Evolutionary conservation across 2,888 invertebrate genomes (phyloP), one percentile per base, ranked within the genome.

Genomic region (Schrankia costaestrigalis): DNA sequence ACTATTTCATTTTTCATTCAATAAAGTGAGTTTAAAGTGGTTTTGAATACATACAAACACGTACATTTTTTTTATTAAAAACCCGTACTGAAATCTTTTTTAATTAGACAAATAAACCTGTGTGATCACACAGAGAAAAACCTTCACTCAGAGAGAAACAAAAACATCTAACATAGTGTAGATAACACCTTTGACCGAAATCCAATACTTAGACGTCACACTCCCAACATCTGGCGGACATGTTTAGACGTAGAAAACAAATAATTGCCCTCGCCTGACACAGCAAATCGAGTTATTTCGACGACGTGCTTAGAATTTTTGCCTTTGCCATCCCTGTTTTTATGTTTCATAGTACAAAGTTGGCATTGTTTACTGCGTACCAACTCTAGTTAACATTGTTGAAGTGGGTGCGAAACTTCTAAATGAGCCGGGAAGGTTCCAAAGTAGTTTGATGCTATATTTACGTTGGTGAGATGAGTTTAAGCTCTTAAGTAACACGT

Each of bases 261-360:
- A 64, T 75, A 75, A 73, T 74, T 73, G 71, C 58, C 63, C 71
- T 65, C 47, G 48, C 56, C 53, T 64, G 67, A 60, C 64, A 62
- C 40, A 37, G 50, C 44, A 52, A 72, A 70, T 70, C 50, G 54
- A 64, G 63, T 73, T 74, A 73, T 63, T 50, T 45, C 29, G 33
- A 36, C 47, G 46, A 63, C 71, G 71, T 72, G 71, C 54, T 45
- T 35, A 34, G 60, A 61, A 58, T 66, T 49, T 51, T 51, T 46
- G 15, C 19, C 24, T 24, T 28, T 42, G 30, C n/a, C 21, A 32
- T 25, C 31, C 25, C 33, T 24, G 33, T 38, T 58, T 53, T 53
- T 41, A 45, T 34, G 24, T 35, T 35, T 31, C 31, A 54, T 27
- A 30, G 37, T 33, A 26, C 19, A 37, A 41, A 55, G 40, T 46